Conservation (phyloP, 2,888 invertebrate species). For the Ormyrus thymus region DNA sequence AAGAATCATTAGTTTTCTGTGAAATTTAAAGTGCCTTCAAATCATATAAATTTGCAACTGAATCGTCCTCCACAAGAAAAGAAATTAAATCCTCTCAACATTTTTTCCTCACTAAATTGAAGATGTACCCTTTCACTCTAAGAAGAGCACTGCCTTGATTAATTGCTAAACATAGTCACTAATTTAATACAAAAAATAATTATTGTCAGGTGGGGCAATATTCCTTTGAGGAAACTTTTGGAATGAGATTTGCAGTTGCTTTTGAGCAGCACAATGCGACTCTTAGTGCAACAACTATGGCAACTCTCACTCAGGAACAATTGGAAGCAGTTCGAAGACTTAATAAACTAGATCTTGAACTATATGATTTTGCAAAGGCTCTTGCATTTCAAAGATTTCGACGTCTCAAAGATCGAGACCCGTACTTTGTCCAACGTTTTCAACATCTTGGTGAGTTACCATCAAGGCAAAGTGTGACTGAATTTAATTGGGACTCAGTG, state of each 20-base stretch:
- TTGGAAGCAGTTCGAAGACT: slow-evolving; percentile 85
- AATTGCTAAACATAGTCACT: slow-evolving; percentile 13
- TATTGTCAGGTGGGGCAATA: slow-evolving; percentile 86
- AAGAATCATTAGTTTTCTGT: no score
- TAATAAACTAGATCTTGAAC: slow-evolving; percentile 92
- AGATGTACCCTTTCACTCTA: background rate
- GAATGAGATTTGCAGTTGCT: slow-evolving; percentile 90
- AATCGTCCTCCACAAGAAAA: no score
- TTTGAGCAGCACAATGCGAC: slow-evolving; percentile 96
- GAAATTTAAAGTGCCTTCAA: no score
- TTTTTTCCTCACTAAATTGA: background rate
- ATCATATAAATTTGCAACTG: no score
- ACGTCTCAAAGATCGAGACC: slow-evolving; percentile 86
- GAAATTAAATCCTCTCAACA: background rate
- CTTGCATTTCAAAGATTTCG: slow-evolving; percentile 91
- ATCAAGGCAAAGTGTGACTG: slow-evolving; percentile 84
- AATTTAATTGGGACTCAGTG: slow-evolving; percentile 93
- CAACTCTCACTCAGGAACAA: slow-evolving; percentile 85
- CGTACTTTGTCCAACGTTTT: slow-evolving; percentile 88
- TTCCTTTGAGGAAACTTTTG: slow-evolving; percentile 95
- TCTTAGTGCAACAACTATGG: slow-evolving; percentile 88
- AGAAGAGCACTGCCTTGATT: background rate
- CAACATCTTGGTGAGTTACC: slow-evolving; percentile 89
- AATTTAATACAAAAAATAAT: slow-evolving; percentile 14
- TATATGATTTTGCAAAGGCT: slow-evolving; percentile 94